These are phyloP conservation scores for Sakesphorus luctuosus DNA, from an alignment of 2,113 vertebrate genomes.

Conservation along the genomic window DNA sequence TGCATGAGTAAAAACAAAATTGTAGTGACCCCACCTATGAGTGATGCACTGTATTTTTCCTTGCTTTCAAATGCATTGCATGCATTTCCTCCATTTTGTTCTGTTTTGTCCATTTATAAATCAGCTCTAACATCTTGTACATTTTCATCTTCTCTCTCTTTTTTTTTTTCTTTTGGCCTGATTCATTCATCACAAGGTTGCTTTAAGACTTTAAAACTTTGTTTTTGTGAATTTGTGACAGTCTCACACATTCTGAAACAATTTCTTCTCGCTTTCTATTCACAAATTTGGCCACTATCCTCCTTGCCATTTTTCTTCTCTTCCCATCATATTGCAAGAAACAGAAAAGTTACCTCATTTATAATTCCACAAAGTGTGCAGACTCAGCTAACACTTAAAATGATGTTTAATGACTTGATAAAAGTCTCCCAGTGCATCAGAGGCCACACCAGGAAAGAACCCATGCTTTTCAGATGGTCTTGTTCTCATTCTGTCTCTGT, in stretches of 20 bases:
- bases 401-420: not conserved
- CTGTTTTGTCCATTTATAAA: not conserved
- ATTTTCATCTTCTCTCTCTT: not conserved
- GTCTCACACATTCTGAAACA: not conserved
- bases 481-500: not conserved
- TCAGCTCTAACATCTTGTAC: not conserved
- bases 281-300: not conserved
- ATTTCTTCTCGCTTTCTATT: not conserved
- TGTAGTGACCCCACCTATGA: fast-evolving
- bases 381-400: not conserved
- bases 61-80: not conserved
- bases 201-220: not conserved
- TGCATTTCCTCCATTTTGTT: not conserved
- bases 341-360: not conserved
- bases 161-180: not conserved
- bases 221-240: not conserved
- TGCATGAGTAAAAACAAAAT: not conserved
- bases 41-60: not conserved
- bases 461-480: not conserved
- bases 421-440: not conserved
- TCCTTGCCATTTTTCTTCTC: not conserved
- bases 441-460: not conserved
- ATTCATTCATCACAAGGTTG: not conserved
- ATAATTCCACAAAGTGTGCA: not conserved
- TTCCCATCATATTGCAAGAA: not conserved